These are phyloP conservation scores for Forbesichthys papilliferus DNA, from an alignment of 2,113 vertebrate species.

Conservation along the genomic window DNA sequence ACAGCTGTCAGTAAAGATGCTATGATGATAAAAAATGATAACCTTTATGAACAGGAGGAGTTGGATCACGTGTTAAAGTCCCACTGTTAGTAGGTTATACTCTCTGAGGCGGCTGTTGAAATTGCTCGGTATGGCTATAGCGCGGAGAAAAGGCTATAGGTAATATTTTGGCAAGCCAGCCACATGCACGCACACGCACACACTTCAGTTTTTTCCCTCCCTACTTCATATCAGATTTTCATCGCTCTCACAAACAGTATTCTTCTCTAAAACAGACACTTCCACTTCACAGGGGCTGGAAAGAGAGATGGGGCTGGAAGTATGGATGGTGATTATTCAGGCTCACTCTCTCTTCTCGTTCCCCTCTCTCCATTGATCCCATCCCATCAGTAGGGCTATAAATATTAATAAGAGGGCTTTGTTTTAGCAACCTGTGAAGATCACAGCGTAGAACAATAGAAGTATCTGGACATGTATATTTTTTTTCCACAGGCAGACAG, in stretches of 20 bases:
- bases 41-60: too few relatives aligned
- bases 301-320: constrained; percentile 36
- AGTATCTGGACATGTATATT: constrained; percentile 62
- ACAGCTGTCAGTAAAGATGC: too few relatives aligned
- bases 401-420: constrained; percentile 76
- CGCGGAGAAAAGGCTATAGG: not conserved
- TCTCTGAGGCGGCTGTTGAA: constrained; percentile 15
- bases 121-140: not conserved
- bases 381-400: constrained; percentile 70
- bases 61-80: too few relatives aligned
- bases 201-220: constrained; percentile 11
- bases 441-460: constrained; percentile 69
- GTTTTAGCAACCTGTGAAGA: constrained; percentile 79
- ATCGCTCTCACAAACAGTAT: constrained; percentile 24
- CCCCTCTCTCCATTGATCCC: constrained; percentile 71
- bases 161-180: not conserved
- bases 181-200: constrained; percentile 17
- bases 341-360: constrained; percentile 53
- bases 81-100: too few relatives aligned
- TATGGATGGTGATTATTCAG: constrained; percentile 74
- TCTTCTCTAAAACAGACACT: constrained; percentile 47
- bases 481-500: constrained; percentile 33
- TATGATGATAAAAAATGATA: too few relatives aligned
- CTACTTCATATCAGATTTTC: constrained; percentile 36
- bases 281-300: constrained; percentile 61